phyloP scores from a whole-genome alignment of 2,113 vertebrate species.

The Sigmodon hispidus region DNA sequence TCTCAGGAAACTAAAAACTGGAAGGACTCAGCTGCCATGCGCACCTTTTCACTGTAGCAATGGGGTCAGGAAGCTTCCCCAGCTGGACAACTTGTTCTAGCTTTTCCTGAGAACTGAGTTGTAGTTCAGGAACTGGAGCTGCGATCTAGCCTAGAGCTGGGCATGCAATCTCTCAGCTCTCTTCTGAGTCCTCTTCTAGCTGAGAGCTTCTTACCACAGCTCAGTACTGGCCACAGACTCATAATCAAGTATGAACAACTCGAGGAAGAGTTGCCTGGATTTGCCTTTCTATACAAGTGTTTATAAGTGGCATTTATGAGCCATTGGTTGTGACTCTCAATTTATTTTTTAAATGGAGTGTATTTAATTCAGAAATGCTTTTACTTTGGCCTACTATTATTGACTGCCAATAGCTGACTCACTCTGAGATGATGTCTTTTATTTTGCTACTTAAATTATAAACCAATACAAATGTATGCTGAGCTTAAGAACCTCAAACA shows the following conservation, averaged over 20 bases:
- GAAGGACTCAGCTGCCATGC: background rate
- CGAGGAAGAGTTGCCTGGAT: background rate
- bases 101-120: background rate
- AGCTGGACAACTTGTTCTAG: too few relatives aligned
- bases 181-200: conserved; percentile 8
- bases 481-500: background rate
- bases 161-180: background rate
- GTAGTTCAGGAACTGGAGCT: background rate
- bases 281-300: background rate
- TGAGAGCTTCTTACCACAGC: background rate
- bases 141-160: background rate
- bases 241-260: background rate
- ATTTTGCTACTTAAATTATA: conserved; percentile 39
- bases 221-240: background rate
- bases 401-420: background rate
- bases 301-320: background rate
- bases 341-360: conserved; percentile 11
- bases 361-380: conserved; percentile 23
- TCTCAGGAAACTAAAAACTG: background rate
- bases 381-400: background rate
- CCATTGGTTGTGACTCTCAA: background rate
- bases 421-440: background rate
- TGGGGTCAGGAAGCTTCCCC: background rate
- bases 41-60: background rate
- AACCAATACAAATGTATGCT: background rate